Evolutionary conservation across 2,888 invertebrate genomes (phyloP), one percentile per base, ranked within the genome.

Genomic region (Thereva nobilitata): DNA sequence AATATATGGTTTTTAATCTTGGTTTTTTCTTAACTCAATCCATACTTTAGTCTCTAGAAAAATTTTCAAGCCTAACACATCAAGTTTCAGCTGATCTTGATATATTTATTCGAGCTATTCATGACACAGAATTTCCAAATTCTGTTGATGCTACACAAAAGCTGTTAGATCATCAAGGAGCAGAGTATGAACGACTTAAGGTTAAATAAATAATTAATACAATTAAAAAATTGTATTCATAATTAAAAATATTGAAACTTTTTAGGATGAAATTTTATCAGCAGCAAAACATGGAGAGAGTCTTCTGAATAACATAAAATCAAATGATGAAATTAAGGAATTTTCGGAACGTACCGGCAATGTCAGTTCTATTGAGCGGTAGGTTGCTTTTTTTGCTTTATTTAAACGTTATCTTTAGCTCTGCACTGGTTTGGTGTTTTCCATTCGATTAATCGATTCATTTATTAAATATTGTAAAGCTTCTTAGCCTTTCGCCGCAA

Each of bases 111-210:
- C 89, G 91, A 77, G 88, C 89, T 73, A 89, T 97, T 73, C 90
- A 93, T 72, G 95, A 95, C 82, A 91, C 89, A 73, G 95, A 95
- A 82, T 90, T 97, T 83, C 97, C 97, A 10, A 96, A 96, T 80
- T 95, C 95, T 78, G 95, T 94, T 40, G 87, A 90, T 76, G 91
- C 93, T 73, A 97, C 96, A 71, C 90, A 93, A 81, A 88, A 91
- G 75, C 84, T 97, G 74, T 85, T 97, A 74, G 88, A 90, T 79
- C 88, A 89, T 76, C 96, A 95, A 82, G 90, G 89, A 78, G 79
- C 83, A 72, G 88, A 89, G 80, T 89, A 85, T 76, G 83, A 80
- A 63, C 82, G 81, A 68, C 72, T 81, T 4, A 80, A 80, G 76
- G 79, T 79, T 23, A 23, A 23, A 23, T 23, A 61, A 42, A 44